A percentile compares a stretch with the other conserved stretches of the same genome.
These are phyloP conservation scores for Maconellicoccus hirsutus DNA, from an alignment of 1,140 invertebrate species.

Conservation along the genomic window DNA sequence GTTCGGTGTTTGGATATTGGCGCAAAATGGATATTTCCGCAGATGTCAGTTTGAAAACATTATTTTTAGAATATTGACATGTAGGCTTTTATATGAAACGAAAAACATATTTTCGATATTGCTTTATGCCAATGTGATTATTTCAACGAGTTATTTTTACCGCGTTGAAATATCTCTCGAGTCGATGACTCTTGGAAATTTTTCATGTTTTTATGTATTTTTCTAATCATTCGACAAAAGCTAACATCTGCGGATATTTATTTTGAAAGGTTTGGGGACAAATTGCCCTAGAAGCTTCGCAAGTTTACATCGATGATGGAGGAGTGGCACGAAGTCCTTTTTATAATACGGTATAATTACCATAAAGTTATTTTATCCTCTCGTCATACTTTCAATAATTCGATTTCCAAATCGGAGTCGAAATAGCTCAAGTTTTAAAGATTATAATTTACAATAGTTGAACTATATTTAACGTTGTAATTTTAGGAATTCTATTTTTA, in stretches of 20 bases:
- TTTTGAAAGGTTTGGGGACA: conserved; percentile 61
- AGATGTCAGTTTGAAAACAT: conserved; percentile 13
- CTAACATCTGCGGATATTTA: conserved; percentile 12
- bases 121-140: no score
- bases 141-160: no score
- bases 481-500: neutral
- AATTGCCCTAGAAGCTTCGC: conserved; percentile 65
- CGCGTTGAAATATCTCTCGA: no score
- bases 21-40: conserved; percentile 18
- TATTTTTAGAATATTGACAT: neutral
- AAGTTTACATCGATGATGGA: conserved; percentile 68
- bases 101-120: neutral
- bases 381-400: no score
- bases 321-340: conserved; percentile 56
- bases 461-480: neutral
- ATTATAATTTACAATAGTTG: no score
- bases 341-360: conserved; percentile 58
- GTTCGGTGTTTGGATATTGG: neutral
- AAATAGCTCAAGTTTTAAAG: no score
- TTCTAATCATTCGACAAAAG: neutral
- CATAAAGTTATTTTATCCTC: no score
- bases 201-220: neutral
- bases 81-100: neutral
- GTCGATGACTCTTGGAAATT: no score
- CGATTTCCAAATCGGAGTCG: no score